phyloP scores from a whole-genome alignment of 2,888 invertebrate species.

The Athetis lepigone region DNA sequence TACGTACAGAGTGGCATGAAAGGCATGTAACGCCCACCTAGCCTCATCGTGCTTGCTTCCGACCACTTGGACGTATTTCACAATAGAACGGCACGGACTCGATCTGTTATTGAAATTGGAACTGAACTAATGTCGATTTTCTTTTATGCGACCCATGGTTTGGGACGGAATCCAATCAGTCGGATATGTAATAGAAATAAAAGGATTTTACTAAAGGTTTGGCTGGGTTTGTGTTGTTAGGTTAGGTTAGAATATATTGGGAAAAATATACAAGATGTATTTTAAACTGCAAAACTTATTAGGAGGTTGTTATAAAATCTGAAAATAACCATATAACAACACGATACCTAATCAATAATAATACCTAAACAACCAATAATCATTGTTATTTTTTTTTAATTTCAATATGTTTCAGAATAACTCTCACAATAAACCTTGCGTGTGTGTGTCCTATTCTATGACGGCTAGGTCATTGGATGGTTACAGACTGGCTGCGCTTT shows the following conservation, averaged over 20 bases:
- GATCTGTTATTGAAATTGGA: conserved; percentile 87
- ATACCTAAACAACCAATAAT: too few relatives aligned
- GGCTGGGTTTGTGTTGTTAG: conserved; percentile 26
- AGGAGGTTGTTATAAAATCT: too few relatives aligned
- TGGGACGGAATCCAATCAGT: conserved; percentile 62
- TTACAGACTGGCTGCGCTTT: too few relatives aligned
- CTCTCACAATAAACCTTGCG: too few relatives aligned
- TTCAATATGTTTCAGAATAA: too few relatives aligned
- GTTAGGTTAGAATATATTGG: background rate
- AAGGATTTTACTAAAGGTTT: conserved; percentile 22
- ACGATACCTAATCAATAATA: too few relatives aligned
- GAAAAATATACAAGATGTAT: background rate
- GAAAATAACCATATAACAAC: too few relatives aligned
- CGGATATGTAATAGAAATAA: conserved; percentile 49
- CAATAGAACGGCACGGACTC: conserved; percentile 82
- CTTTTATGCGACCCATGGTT: conserved; percentile 65
- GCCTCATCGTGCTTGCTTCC: conserved; percentile 81
- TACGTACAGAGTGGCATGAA: conserved; percentile 75
- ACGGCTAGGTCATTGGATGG: too few relatives aligned
- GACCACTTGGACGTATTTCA: conserved; percentile 82
- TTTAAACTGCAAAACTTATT: too few relatives aligned
- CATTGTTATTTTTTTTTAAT: too few relatives aligned
- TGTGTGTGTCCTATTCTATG: too few relatives aligned
- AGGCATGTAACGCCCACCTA: conserved; percentile 65
- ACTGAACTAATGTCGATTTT: conserved; percentile 75